phyloP scores from a whole-genome alignment of 1,140 invertebrate species.

The Andricus grossulariae region DNA sequence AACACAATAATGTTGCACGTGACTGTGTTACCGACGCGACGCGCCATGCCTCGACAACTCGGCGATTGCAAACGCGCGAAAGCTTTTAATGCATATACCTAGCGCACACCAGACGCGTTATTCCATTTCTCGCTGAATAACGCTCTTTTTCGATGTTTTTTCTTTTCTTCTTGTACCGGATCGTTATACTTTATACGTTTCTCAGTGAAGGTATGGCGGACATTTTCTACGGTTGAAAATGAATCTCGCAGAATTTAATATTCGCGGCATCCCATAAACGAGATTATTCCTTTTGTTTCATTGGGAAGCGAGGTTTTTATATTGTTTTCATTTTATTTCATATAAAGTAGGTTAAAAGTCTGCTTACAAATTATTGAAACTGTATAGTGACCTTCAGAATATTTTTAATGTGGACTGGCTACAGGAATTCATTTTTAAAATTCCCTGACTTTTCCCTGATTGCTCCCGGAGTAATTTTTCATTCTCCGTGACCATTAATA shows the following conservation, averaged over 20 bases:
- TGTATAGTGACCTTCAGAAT: too few relatives aligned
- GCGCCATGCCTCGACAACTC: neutral
- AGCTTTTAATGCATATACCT: conserved; percentile 33
- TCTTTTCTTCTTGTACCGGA: conserved; percentile 24
- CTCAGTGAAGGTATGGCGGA: neutral
- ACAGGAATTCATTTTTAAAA: too few relatives aligned
- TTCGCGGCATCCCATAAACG: neutral
- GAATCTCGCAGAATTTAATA: neutral
- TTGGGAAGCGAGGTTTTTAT: too few relatives aligned
- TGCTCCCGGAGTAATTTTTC: too few relatives aligned
- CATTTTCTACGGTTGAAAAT: neutral
- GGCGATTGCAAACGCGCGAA: neutral
- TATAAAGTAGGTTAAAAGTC: too few relatives aligned
- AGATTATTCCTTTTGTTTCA: too few relatives aligned
- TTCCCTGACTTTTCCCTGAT: too few relatives aligned
- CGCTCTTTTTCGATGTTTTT: neutral
- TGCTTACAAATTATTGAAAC: too few relatives aligned
- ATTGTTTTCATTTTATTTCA: too few relatives aligned
- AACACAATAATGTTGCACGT: conserved; percentile 34
- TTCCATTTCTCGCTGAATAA: conserved; percentile 38
- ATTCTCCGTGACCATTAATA: too few relatives aligned
- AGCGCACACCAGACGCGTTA: conserved; percentile 28
- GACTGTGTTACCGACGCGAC: neutral
- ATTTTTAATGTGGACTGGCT: too few relatives aligned
- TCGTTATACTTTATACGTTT: conserved; percentile 11